A percentile compares a stretch with the other conserved stretches of the same genome.
Conservation (phyloP, 2,797 vertebrate species). For the Monodelphis domestica region DNA sequence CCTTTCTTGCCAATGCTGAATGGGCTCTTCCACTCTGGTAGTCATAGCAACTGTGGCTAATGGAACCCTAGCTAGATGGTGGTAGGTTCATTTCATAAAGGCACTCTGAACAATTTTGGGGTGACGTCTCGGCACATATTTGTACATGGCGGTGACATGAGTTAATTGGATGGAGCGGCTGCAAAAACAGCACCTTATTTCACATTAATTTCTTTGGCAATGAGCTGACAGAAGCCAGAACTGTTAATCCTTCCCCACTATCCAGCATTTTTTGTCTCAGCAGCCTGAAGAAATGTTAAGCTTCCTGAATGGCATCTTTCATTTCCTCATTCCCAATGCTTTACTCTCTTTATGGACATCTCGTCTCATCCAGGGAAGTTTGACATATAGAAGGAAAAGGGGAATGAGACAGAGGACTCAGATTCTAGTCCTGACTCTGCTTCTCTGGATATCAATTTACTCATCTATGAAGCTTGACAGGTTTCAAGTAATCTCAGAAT, state of each 20-base stretch:
- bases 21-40: conserved; percentile 52
- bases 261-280: neutral
- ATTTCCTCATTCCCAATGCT: neutral
- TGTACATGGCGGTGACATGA: neutral
- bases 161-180: conserved; percentile 8
- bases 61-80: conserved; percentile 4
- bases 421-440: neutral
- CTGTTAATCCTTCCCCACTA: conserved; percentile 21
- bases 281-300: neutral
- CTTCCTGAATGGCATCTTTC: neutral
- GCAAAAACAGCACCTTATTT: conserved; percentile 31
- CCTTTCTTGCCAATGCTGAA: neutral
- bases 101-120: fast-evolving
- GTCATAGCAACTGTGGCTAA: conserved; percentile 38
- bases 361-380: neutral
- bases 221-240: neutral
- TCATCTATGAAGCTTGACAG: neutral
- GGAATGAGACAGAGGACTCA: neutral
- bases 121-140: conserved; percentile 20
- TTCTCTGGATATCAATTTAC: neutral
- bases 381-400: neutral
- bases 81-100: conserved; percentile 39
- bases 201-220: conserved; percentile 43
- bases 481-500: neutral
- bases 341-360: conserved; percentile 5